Base-by-base conservation (phyloP, 1,140 invertebrate species). In the Druon quercuslanigerum region DNA sequence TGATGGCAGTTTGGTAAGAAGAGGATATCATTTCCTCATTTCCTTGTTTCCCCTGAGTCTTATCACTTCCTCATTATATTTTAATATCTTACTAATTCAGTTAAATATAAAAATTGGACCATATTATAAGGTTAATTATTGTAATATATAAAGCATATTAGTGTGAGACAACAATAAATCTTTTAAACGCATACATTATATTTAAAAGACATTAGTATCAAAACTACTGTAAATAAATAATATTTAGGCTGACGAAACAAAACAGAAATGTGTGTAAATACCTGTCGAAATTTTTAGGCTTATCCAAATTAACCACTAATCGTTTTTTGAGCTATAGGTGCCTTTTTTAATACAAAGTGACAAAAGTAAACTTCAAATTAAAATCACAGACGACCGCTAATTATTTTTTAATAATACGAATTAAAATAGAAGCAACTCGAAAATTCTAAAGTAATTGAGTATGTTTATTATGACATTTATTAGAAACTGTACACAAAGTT, bases 1-100 rank as follows among this genome's bases (percentile, higher is more conserved):
- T 56, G 88, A 91, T 19, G 86, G 88, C 71, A 86, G 88, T 52
- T 83, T 92, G 90, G 90, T 91, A 91, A 92, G 90, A 77, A 50
- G 33, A 56, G 74, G 73, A 50, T 72, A 33, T 51, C 56, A 19
- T 60, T 60, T 60, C 33, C 46, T 51, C 52, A 25, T 57, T 74
- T 13, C 52, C 25, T 33, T 40, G n/a, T 57, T 74, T 13, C 52
- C 25, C 16, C 60, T 40, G 40, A 46, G 40, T 9, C 40, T 46
- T 46, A 7, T 46, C 40, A 66, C 60, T 40, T 16, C 11, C 9
- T 66, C 33, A 9, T n/a, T 33, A 33, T 40, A 40, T 12, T 40
- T 9, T 40, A 66, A 40, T 66, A 66, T 40, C n/a, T 66, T 16
- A 40, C 13, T 66, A 16, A 1, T 13, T 66, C 6, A 40, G 16